Conservation (phyloP, 2,113 vertebrate genomes). For the Pseudonaja textilis region DNA sequence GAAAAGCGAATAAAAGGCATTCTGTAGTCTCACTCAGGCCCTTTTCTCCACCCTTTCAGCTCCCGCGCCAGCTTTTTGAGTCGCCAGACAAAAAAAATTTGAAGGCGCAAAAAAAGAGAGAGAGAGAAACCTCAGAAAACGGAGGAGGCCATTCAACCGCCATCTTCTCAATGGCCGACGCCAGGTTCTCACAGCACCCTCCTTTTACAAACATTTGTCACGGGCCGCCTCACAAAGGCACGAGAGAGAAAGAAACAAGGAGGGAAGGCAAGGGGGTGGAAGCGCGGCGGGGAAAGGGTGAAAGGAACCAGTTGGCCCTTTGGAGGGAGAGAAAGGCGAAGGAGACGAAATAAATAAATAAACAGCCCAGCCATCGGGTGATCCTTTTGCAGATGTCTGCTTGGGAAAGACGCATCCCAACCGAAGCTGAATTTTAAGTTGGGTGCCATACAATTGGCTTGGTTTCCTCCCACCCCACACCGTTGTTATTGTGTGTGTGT, state of each 20-base stretch:
- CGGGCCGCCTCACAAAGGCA: conserved; percentile 56
- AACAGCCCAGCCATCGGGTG: conserved; percentile 43
- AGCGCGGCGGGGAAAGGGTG: conserved; percentile 15
- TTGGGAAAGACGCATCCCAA: conserved; percentile 53
- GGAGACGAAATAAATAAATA: conserved; percentile 60
- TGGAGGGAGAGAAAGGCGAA: neutral
- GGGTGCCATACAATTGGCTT: conserved; percentile 56
- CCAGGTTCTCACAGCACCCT: conserved; percentile 69
- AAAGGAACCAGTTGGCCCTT: conserved; percentile 54
- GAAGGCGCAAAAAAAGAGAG: neutral
- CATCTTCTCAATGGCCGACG: conserved; percentile 48
- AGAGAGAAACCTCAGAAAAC: neutral
- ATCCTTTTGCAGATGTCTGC: conserved; percentile 28
- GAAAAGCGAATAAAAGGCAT: neutral
- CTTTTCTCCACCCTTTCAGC: neutral
- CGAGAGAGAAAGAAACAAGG: conserved; percentile 59
- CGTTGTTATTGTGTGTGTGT: neutral
- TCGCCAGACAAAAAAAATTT: neutral
- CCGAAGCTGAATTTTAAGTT: conserved; percentile 64
- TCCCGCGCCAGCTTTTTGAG: neutral
- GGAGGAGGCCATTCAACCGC: conserved; percentile 48
- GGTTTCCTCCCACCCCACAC: conserved; percentile 23
- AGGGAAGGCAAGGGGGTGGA: conserved; percentile 54
- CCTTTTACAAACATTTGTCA: conserved; percentile 67
- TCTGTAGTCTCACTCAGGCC: neutral